Percentiles rank a stretch among this genome's conserved stretches.
These are phyloP conservation scores for Tanypteryx hageni DNA, from an alignment of 2,888 invertebrate genomes.

Conservation along the genomic window DNA sequence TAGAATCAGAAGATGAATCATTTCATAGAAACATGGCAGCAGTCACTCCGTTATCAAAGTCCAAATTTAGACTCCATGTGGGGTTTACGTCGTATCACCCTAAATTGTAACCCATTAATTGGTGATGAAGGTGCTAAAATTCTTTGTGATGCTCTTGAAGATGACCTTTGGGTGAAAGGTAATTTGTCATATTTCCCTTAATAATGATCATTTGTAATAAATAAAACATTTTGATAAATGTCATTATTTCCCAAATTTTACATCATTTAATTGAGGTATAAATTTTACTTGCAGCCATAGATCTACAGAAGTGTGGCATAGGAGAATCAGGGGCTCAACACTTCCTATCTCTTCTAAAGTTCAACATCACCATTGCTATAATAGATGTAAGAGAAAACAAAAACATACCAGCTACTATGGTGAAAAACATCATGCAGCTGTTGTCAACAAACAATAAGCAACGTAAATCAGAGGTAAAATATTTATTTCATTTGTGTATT, in stretches of 20 bases:
- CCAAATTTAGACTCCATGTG: slow-evolving; percentile 85
- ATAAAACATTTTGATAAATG: too few relatives aligned
- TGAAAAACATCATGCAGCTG: slow-evolving; percentile 19
- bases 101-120: slow-evolving; percentile 84
- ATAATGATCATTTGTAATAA: not conserved
- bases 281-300: slow-evolving; percentile 77
- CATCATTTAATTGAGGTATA: not conserved
- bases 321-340: slow-evolving; percentile 80
- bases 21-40: slow-evolving; percentile 89
- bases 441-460: slow-evolving; percentile 27
- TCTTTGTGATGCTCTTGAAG: slow-evolving; percentile 83
- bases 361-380: slow-evolving; percentile 82
- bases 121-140: slow-evolving; percentile 81
- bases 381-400: slow-evolving; percentile 72
- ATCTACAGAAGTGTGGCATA: slow-evolving; percentile 86
- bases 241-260: not conserved
- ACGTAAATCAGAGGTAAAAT: not conserved
- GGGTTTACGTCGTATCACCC: slow-evolving; percentile 82
- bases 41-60: slow-evolving; percentile 85
- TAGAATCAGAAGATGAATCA: slow-evolving; percentile 84
- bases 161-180: slow-evolving; percentile 89
- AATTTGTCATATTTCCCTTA: not conserved
- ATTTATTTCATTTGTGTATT: not conserved
- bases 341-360: slow-evolving; percentile 80
- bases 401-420: slow-evolving; percentile 78